phyloP scores from a whole-genome alignment of 1,140 invertebrate genomes.

The Microvelia longipes region DNA sequence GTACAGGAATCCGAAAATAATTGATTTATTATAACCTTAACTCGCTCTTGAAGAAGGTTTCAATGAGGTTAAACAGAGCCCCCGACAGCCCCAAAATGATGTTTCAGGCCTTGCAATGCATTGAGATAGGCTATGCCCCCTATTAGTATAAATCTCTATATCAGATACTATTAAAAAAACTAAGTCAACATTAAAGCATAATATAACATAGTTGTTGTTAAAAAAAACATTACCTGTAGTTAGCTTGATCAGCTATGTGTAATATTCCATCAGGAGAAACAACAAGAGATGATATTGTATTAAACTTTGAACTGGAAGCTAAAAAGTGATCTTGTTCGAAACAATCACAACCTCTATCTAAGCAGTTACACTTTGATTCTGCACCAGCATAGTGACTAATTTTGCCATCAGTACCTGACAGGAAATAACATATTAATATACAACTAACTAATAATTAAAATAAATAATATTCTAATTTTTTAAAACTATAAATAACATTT shows the following conservation, averaged over 20 bases:
- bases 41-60: too few species aligned
- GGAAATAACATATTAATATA: constrained; percentile 22
- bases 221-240: constrained; percentile 51
- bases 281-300: constrained; percentile 80
- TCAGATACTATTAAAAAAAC: too few species aligned
- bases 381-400: constrained; percentile 83
- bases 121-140: too few species aligned
- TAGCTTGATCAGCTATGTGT: constrained; percentile 86
- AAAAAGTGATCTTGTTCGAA: constrained; percentile 81
- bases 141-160: too few species aligned
- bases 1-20: too few species aligned
- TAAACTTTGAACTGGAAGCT: constrained; percentile 82
- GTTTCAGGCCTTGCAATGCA: too few species aligned
- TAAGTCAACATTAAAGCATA: too few species aligned
- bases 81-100: too few species aligned
- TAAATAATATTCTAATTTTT: background rate
- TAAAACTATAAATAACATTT: too few species aligned
- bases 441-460: background rate
- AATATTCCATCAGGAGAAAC: constrained; percentile 87
- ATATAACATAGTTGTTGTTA: too few species aligned
- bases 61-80: too few species aligned
- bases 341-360: constrained; percentile 77
- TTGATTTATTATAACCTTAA: too few species aligned
- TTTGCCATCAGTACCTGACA: constrained; percentile 67
- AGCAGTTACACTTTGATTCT: constrained; percentile 87